Base-by-base conservation (phyloP, 2,888 invertebrate genomes). In the Papilio gigon region DNA sequence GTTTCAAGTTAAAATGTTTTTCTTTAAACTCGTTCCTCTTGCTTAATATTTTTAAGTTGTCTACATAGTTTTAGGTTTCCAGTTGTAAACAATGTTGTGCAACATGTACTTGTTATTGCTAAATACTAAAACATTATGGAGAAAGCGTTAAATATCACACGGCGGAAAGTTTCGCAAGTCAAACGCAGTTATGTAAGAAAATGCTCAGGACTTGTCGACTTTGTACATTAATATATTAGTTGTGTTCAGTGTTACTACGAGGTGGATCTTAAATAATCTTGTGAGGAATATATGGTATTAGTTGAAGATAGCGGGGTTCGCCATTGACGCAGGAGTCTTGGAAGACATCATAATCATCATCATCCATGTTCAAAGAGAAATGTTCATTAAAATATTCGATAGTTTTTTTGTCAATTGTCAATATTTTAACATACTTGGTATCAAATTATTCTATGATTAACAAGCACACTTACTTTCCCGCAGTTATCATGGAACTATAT, bases 81-180 rank as follows among this genome's bases (percentile, higher is more conserved):
- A 27, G 53, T 53, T 40, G 40, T 44, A 30, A 42, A 62, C 20
- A 17, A 4, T 40, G 42, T 42, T 65, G 30, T 42, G 58, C 20
- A 65, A 59, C 8, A 56, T 20, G 20, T 30, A 37, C 59, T 25
- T 25, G 33, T 47, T 53, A 25, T 62, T 65, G 65, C 60, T 60
- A 33, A 68, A 59, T 17, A 25, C 56, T 42, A 40, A 53, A 40
- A 61, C 56, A 42, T 47, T 59, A 22, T n/a, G 33, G 61, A 62
- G 67, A 67, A 62, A 67, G 53, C 17, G 62, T 33, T 42, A 42
- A 62, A 62, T 56, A 62, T 67, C 62, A 53, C 33, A 62, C 61
- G 30, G 61, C 50, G 6, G 22, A 14, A 14, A 47, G 20, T 61
- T 53, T 59, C 30, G 53, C 61, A 61, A 61, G 8, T 20, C 17